phyloP scores from a whole-genome alignment of 2,888 invertebrate species.

The Erannis defoliaria region DNA sequence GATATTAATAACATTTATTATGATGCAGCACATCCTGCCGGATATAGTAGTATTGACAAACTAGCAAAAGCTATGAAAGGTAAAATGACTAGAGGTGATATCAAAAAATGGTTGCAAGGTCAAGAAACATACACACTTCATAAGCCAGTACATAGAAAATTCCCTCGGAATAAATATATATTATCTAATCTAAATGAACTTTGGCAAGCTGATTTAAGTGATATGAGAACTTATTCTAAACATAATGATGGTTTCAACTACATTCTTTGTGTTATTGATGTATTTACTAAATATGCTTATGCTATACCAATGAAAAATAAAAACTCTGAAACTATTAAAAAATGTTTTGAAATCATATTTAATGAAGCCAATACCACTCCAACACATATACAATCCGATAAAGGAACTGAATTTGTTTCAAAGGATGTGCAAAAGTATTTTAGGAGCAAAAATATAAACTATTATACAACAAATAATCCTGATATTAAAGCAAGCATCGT shows the following conservation, averaged over 20 bases:
- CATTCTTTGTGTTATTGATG: slow-evolving; percentile 46
- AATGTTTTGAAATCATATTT: slow-evolving; percentile 46
- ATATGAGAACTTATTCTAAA: slow-evolving; percentile 37
- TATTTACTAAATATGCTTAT: slow-evolving; percentile 44
- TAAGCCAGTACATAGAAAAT: slow-evolving; percentile 41
- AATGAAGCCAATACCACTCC: slow-evolving; percentile 33
- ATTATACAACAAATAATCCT: slow-evolving; percentile 45
- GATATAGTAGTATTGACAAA: slow-evolving; percentile 41
- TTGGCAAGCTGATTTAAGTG: slow-evolving; percentile 46
- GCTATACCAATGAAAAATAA: slow-evolving; percentile 39
- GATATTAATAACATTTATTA: slow-evolving; percentile 48
- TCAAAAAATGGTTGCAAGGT: slow-evolving; percentile 44
- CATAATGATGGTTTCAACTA: slow-evolving; percentile 45
- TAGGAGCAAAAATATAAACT: slow-evolving; percentile 30
- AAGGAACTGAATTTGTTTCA: slow-evolving; percentile 46
- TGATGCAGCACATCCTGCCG: slow-evolving; percentile 45
- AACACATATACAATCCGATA: slow-evolving; percentile 41
- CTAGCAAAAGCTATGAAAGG: slow-evolving; percentile 43
- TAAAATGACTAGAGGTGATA: slow-evolving; percentile 42
- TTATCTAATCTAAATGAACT: slow-evolving; percentile 46
- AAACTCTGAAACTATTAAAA: slow-evolving; percentile 39
- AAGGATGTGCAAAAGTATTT: slow-evolving; percentile 39
- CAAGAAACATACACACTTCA: slow-evolving; percentile 39
- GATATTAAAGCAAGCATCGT: slow-evolving; percentile 49
- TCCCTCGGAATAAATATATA: slow-evolving; percentile 44